Evolutionary conservation across 2,797 vertebrate genomes (phyloP).

Genomic region (Pangasius larnaudii): DNA sequence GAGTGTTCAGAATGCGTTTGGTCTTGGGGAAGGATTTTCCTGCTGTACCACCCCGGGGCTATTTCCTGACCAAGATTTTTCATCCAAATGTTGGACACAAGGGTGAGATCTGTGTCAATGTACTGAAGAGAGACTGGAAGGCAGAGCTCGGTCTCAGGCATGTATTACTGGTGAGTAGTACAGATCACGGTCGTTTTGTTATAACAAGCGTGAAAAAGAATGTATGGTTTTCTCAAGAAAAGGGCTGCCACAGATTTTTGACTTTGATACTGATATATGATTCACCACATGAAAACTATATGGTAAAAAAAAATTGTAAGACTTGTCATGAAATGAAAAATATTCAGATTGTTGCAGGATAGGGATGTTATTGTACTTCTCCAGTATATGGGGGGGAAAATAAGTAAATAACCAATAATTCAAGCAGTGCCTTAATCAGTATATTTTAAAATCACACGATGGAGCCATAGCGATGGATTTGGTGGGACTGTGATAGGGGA

Average conservation of each 20-base stretch:
- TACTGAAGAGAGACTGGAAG: slow-evolving; percentile 92
- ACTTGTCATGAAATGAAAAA: neutral
- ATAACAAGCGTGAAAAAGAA: neutral
- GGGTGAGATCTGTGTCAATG: slow-evolving; percentile 94
- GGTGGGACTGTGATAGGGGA: no score
- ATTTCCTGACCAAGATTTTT: slow-evolving; percentile 96
- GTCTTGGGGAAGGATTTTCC: slow-evolving; percentile 94
- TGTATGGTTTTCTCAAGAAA: neutral
- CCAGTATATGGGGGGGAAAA: no score
- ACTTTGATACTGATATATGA: neutral
- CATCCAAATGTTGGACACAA: slow-evolving; percentile 93
- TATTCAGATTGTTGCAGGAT: neutral
- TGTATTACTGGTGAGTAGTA: slow-evolving; percentile 83
- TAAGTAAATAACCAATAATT: no score
- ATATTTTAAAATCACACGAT: no score
- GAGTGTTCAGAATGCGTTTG: slow-evolving; percentile 91
- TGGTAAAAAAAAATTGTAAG: no score
- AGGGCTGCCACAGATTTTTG: neutral
- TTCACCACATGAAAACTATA: neutral
- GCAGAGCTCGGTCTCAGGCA: slow-evolving; percentile 91
- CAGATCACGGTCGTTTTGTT: neutral
- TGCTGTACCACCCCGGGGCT: slow-evolving; percentile 90
- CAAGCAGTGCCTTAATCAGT: no score
- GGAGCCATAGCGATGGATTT: no score
- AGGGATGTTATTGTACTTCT: neutral